These are phyloP conservation scores for Heliconius charithonia DNA, from an alignment of 2,888 invertebrate genomes.

Conservation along the genomic window DNA sequence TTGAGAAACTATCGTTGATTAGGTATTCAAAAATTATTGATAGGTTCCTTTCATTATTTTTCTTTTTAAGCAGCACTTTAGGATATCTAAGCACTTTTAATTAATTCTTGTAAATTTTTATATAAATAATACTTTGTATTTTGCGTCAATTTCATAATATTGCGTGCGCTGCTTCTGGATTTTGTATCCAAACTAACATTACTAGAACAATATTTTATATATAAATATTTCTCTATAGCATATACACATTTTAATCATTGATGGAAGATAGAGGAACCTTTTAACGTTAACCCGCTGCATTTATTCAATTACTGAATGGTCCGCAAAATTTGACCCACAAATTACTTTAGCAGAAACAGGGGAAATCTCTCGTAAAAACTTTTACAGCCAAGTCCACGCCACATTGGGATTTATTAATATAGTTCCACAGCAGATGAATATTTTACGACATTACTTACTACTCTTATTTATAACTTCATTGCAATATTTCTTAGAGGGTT, in stretches of 20 bases:
- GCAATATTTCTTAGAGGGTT: constrained; percentile 4
- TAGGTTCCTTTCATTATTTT: no score
- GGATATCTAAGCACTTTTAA: no score
- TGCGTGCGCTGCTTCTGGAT: no score
- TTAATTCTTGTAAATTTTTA: no score
- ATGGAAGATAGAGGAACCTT: constrained; percentile 2
- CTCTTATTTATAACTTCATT: constrained; percentile 13
- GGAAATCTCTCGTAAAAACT: constrained; percentile 41
- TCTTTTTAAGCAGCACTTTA: no score
- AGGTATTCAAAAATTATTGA: no score
- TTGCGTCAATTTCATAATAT: no score
- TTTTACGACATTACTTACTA: constrained; percentile 17
- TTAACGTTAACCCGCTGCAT: constrained; percentile 26
- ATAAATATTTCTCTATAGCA: no score
- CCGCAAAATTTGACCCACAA: constrained; percentile 32
- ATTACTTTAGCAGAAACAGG: constrained; percentile 38
- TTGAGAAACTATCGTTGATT: no score
- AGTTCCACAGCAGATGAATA: constrained; percentile 29
- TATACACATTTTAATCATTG: not conserved
- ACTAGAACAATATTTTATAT: no score
- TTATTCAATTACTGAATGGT: constrained; percentile 26
- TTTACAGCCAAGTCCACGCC: constrained; percentile 24
- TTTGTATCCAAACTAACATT: no score
- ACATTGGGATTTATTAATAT: constrained; percentile 30
- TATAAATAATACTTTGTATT: no score